Percentiles rank a stretch among this genome's conserved stretches.
These are phyloP conservation scores for Agraylea sexmaculata DNA, from an alignment of 1,140 invertebrate species.

Conservation along the genomic window DNA sequence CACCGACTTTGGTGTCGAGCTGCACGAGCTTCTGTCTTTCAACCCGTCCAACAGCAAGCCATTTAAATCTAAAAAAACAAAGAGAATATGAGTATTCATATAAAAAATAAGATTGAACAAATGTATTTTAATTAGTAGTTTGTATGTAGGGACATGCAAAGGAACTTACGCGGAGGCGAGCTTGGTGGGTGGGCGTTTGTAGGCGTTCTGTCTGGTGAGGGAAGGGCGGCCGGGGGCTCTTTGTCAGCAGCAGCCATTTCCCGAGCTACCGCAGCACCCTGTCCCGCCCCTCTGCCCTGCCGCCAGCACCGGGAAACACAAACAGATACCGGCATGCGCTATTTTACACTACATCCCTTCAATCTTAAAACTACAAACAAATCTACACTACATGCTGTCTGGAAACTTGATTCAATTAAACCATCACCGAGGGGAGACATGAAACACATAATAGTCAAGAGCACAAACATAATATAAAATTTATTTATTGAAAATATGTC, in stretches of 20 bases:
- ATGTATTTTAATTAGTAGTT: no score
- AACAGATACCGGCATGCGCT: conserved; percentile 20
- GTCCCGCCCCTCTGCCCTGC: conserved; percentile 47
- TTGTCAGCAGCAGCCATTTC: conserved; percentile 43
- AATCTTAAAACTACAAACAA: no score
- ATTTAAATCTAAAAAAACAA: conserved; percentile 14
- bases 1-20: conserved; percentile 18
- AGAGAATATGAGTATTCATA: background rate
- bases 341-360: conserved; percentile 19
- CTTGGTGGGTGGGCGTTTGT: conserved; percentile 12
- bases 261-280: conserved; percentile 49
- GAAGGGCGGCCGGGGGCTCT: conserved; percentile 34
- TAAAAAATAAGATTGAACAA: no score
- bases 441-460: no score
- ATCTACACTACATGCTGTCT: no score
- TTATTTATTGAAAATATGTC: background rate
- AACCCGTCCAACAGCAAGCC: conserved; percentile 13
- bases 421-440: no score
- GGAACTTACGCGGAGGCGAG: conserved; percentile 12
- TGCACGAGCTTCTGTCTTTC: conserved; percentile 15
- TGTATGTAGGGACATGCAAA: background rate
- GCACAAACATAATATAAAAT: no score
- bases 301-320: conserved; percentile 42
- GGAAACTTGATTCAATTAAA: no score
- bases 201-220: conserved; percentile 31